Percentiles rank a stretch among this genome's conserved stretches.
Conservation (phyloP, 2,797 vertebrate species). For the Gobio occitaniae region DNA sequence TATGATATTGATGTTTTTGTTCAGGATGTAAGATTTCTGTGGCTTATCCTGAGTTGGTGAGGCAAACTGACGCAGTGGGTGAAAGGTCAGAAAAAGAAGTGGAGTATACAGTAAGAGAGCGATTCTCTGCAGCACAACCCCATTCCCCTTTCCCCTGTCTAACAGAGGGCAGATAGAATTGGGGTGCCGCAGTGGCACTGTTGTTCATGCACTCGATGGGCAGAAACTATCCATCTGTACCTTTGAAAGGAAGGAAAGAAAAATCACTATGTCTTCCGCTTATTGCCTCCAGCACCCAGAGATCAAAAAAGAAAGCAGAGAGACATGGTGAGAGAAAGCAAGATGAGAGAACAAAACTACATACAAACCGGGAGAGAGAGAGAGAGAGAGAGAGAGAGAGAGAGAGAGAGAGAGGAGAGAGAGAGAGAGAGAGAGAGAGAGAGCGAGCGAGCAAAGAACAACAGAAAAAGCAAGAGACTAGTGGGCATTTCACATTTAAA, state of each 20-base stretch:
- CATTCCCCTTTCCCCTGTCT: background rate
- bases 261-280: constrained; percentile 24
- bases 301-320: constrained; percentile 23
- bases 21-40: background rate
- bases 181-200: constrained; percentile 43
- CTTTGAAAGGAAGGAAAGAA: constrained; percentile 15
- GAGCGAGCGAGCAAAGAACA: background rate
- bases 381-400: background rate
- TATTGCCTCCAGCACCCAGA: constrained; percentile 3
- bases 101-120: background rate
- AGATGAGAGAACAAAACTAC: constrained; percentile 15
- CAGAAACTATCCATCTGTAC: constrained; percentile 27
- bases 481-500: background rate
- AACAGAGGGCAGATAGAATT: constrained; percentile 8
- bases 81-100: constrained; percentile 29
- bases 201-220: constrained; percentile 22
- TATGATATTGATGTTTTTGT: background rate
- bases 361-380: background rate
- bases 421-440: background rate
- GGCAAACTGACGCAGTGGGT: background rate
- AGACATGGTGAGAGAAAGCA: constrained; percentile 1
- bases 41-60: background rate
- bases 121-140: constrained; percentile 22
- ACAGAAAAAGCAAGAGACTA: constrained; percentile 2
- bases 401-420: background rate